Evolutionary conservation across 2,113 vertebrate species (phyloP), one percentile per base, ranked within the genome.

Genomic region (Dasyprocta punctata): DNA sequence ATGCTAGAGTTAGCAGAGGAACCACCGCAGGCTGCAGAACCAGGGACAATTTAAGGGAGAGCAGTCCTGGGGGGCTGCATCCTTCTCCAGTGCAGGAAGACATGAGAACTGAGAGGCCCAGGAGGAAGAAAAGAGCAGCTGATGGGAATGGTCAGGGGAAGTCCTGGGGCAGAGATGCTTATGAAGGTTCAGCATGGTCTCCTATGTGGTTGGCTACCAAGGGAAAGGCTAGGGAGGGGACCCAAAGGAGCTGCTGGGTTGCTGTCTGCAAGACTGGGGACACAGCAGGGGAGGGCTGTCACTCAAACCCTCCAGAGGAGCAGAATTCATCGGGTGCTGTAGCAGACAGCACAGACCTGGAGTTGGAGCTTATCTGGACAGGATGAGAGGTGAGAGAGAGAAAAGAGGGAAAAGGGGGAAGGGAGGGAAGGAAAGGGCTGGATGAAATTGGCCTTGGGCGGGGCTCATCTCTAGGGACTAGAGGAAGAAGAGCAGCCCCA

Each of bases 221-320:
- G 52, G 73, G 36, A 12, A 56, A 11, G 58, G 12, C 19, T 17
- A 3, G n/a, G 9, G 38, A 47, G 19, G 19, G 24, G 77, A 58
- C 44, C 14, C 28, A 58, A 28, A 20, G 36, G 47, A 22, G 24
- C 24, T 7, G 9, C 33, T 44, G 7, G 0, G 3, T 44, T 38
- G 30, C 63, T 83, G 60, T 60, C 54, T 49, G 13, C 41, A 67
- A 58, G 58, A 19, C 36, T 26, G 5, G 54, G 26, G 26, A 77
- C 73, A 1, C n/a, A 3, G 47, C 47, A 24, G 38, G 12, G 54
- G 10, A 28, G 33, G 8, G 52, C 9, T 7, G 14, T 19, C 38
- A 1, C 36, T 12, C 6, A 80, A 85, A 75, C 2, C 16, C 20
- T 2, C 54, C 0, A 0, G 19, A 3, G 20, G 4, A 33, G 14